Evolutionary conservation across 2,888 invertebrate species (phyloP), one percentile per base, ranked within the genome.

Genomic region (Buathra laborator): DNA sequence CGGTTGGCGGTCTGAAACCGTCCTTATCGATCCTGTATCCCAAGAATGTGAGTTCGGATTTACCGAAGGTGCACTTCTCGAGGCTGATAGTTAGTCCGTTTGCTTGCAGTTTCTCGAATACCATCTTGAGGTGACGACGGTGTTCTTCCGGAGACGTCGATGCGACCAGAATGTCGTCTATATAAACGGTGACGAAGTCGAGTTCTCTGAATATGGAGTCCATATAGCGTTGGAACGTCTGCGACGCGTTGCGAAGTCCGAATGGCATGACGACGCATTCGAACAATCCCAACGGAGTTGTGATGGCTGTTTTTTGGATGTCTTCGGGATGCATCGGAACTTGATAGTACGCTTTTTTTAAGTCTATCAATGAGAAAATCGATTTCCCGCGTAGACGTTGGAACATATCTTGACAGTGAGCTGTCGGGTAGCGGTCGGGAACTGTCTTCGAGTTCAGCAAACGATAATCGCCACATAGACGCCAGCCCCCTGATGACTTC

Each of bases 161-260:
- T 6, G 37, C 37, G 7, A 37, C 37, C 6, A 37, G 37, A 37
- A 37, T 37, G 7, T 93, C 92, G 75, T 93, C 92, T 0, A 93
- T 83, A 79, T 91, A 93, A 0, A 84, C 66, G 67, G 86, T 89
- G n/a, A 86, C 75, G 72, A 89, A 89, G 19, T 88, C 88, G 0
- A 90, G 66, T 9, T 86, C 87, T 12, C 72, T 43, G 14, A 89
- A 68, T 1, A 90, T 86, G 12, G 86, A 79, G 51, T 91, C 89
- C 84, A 92, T 90, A 68, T 89, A 90, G 0, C 90, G 66, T 76
- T 92, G 92, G 83, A 91, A 93, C 0, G 92, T 91, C 77, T 92
- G 90, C 0, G 89, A 88, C 0, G 92, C 91, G 70, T 92, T 93
- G 0, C 89, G 75, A 3, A 93, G 83, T 4, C 92, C 92, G 46